Evolutionary conservation across 2,113 vertebrate genomes (phyloP).

Genomic region (Atrichornis clamosus): DNA sequence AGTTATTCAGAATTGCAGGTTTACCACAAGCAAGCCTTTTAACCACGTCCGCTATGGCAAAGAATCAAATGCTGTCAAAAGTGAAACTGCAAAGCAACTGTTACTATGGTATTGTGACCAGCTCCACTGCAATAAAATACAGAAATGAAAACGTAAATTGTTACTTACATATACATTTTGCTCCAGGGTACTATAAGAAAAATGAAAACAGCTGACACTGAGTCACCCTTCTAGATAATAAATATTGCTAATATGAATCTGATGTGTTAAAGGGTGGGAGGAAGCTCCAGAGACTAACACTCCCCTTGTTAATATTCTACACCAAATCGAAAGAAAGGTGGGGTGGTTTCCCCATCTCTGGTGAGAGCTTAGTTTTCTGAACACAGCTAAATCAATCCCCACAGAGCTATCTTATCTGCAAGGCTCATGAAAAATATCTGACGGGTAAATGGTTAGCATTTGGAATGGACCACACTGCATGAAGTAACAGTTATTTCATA

Average conservation of each 20-base stretch:
- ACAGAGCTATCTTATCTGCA: slow-evolving; percentile 28
- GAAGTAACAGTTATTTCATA: slow-evolving; percentile 34
- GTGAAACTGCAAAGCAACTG: slow-evolving; percentile 5
- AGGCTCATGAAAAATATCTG: slow-evolving; percentile 28
- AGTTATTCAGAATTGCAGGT: not conserved
- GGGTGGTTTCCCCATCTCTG: not conserved
- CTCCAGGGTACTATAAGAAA: slow-evolving; percentile 45
- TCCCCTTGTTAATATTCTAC: slow-evolving; percentile 8
- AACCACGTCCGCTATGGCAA: not conserved
- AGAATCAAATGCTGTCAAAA: slow-evolving; percentile 18
- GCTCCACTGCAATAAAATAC: not conserved
- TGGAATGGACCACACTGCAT: slow-evolving; percentile 33
- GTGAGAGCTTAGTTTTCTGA: not conserved
- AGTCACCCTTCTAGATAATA: slow-evolving; percentile 40
- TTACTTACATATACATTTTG: slow-evolving; percentile 53
- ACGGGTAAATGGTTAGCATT: slow-evolving; percentile 25
- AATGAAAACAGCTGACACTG: slow-evolving; percentile 45
- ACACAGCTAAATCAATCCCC: not conserved
- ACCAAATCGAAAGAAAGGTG: slow-evolving; percentile 13
- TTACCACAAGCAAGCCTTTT: not conserved
- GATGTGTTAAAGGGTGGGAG: slow-evolving; percentile 36
- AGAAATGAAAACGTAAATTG: slow-evolving; percentile 41
- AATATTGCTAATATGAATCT: slow-evolving; percentile 34
- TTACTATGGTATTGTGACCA: slow-evolving; percentile 6
- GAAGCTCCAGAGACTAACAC: slow-evolving; percentile 22